These are phyloP conservation scores for Pristionchus maxplancki DNA, from an alignment of 2,888 invertebrate species.

Conservation along the genomic window DNA sequence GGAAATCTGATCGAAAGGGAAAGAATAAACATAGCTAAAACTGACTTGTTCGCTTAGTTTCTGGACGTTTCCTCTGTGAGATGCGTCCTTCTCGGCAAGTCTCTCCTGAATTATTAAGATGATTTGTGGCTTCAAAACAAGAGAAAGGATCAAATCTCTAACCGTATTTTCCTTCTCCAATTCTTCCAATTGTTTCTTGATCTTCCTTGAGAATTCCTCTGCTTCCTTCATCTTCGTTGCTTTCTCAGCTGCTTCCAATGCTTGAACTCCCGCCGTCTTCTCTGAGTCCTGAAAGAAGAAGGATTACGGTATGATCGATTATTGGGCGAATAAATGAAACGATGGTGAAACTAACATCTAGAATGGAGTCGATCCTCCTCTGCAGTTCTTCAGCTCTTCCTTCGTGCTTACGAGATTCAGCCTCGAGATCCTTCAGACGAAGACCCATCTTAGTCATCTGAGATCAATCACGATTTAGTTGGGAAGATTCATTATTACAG, in stretches of 20 bases:
- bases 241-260: slow-evolving; percentile 57
- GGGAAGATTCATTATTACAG: background rate
- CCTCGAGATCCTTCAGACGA: slow-evolving; percentile 54
- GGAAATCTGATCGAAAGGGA: slow-evolving; percentile 19
- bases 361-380: slow-evolving; percentile 54
- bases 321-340: background rate
- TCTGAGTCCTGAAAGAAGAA: slow-evolving; percentile 12
- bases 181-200: slow-evolving; percentile 51
- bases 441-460: slow-evolving; percentile 35
- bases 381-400: slow-evolving; percentile 56
- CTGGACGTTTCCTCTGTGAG: background rate
- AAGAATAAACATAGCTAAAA: background rate
- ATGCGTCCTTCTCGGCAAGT: slow-evolving; percentile 11
- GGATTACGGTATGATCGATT: background rate
- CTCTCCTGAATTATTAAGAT: background rate
- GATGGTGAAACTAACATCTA: background rate
- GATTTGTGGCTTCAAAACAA: background rate
- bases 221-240: slow-evolving; percentile 55
- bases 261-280: background rate
- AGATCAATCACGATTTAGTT: background rate
- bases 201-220: slow-evolving; percentile 55
- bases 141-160: background rate
- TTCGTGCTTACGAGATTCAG: slow-evolving; percentile 54
- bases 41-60: slow-evolving; percentile 39
- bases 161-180: slow-evolving; percentile 44